Conservation (phyloP, 2,888 invertebrate species). For the Acanthococcus lagerstroemiae region DNA sequence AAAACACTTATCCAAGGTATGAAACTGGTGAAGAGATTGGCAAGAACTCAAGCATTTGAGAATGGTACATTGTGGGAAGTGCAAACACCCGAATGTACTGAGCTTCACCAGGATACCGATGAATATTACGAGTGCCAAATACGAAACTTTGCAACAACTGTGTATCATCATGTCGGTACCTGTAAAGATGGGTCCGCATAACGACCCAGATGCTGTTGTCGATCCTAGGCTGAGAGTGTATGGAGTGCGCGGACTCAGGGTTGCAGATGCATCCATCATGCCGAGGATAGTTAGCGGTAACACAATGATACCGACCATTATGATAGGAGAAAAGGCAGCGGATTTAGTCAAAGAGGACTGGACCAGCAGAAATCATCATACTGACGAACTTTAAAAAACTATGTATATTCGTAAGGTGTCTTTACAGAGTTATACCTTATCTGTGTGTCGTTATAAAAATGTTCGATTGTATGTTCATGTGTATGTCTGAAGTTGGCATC, state of each 20-base stretch:
- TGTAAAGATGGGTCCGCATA: slow-evolving; percentile 35
- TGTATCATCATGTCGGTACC: slow-evolving; percentile 32
- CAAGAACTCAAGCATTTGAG: neutral
- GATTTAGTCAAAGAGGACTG: slow-evolving; percentile 23
- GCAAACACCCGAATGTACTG: neutral
- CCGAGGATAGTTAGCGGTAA: slow-evolving; percentile 26
- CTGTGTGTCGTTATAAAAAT: too few species aligned
- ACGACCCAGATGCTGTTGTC: slow-evolving; percentile 24
- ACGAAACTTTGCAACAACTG: slow-evolving; percentile 9
- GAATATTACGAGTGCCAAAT: slow-evolving; percentile 27
- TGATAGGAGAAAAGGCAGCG: slow-evolving; percentile 32
- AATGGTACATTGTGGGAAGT: neutral
- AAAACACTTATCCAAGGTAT: neutral
- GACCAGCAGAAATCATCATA: neutral
- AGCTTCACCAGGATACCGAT: neutral
- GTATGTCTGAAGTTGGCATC: too few species aligned
- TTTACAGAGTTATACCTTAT: too few species aligned
- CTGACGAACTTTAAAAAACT: too few species aligned
- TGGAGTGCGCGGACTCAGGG: slow-evolving; percentile 24
- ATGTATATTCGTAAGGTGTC: too few species aligned
- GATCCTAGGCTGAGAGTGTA: slow-evolving; percentile 11
- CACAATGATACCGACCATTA: slow-evolving; percentile 30
- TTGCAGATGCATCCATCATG: slow-evolving; percentile 31
- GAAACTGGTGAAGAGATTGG: neutral
- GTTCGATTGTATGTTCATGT: too few species aligned